Base-by-base conservation (phyloP, 1,140 invertebrate genomes). In the Pomacea maculata region DNA sequence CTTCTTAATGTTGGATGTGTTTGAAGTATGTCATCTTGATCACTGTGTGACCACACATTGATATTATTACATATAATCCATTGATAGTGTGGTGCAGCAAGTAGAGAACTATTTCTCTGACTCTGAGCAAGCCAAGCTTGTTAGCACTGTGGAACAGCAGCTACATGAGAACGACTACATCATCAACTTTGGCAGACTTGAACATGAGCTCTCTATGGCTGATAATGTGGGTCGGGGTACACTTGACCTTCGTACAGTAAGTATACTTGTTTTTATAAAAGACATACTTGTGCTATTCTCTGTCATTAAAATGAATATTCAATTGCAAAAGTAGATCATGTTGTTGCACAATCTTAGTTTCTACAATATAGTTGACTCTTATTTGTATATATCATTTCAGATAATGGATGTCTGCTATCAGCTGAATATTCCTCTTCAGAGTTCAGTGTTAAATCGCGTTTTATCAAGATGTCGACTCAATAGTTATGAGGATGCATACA, bases 361-460 rank as follows among this genome's bases (percentile, higher is more conserved):
- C 57, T 17, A 61, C 57, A 14, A 2, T 17, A 14, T 17, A 61
- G 1, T 61, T 45, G 34, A 45, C 34, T 45, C 34, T 45, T 45
- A 45, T 45, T 45, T 45, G 34, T 45, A 45, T 45, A 17, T 8
- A 61, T 19, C 14, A 14, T 52, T 70, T 55, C 77, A 78, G 77
- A 71, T 78, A 64, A 78, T 70, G 67, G 77, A 78, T 11, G 77
- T 78, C 21, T 78, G 77, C 52, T 78, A 78, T 65, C 77, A 78
- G 65, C 77, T 70, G 11, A 78, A 78, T 65, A 78, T 78, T n/a
- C 77, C 77, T 29, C 77, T 78, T 54, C 77, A 78, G 54, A 78
- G 67, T 70, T 78, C 77, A 17, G 77, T 78, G 45, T 29, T 78
- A 54, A 71, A 52, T 64, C 77, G 77, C 17, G 54, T 78, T 15